A percentile compares a stretch with the other conserved stretches of the same genome.
These are phyloP conservation scores for Bungarus multicinctus DNA, from an alignment of 2,113 vertebrate genomes.

Conservation along the genomic window DNA sequence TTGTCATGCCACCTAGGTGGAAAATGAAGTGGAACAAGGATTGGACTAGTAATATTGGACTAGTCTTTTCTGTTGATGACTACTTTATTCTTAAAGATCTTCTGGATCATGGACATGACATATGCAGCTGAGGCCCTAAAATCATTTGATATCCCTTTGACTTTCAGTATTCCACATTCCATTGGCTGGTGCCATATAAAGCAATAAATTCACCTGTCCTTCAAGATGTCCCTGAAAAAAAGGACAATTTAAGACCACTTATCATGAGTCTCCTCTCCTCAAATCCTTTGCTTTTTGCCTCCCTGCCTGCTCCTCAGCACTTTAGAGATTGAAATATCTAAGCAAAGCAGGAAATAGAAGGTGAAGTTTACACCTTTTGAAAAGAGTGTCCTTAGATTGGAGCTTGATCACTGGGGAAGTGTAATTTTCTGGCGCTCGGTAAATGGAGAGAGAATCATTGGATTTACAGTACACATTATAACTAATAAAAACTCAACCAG, in stretches of 20 bases:
- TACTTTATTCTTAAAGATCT: constrained; percentile 64
- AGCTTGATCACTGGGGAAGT: constrained; percentile 43
- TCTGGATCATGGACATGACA: constrained; percentile 62
- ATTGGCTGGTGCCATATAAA: not conserved
- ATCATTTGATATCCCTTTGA: constrained; percentile 49
- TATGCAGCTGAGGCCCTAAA: constrained; percentile 60
- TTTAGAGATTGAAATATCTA: constrained; percentile 20
- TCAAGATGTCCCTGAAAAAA: constrained; percentile 1
- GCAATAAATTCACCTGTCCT: constrained; percentile 2
- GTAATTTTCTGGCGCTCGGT: constrained; percentile 18
- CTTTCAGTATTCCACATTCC: constrained; percentile 57
- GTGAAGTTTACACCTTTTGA: constrained; percentile 33
- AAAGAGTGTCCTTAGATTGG: constrained; percentile 36
- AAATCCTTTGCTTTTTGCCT: not conserved
- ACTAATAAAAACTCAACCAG: not conserved
- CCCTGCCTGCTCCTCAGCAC: not conserved
- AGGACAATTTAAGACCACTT: not conserved
- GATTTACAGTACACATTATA: not conserved
- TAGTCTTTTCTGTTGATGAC: constrained; percentile 56
- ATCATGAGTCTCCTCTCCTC: not conserved
- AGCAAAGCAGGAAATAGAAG: constrained; percentile 38
- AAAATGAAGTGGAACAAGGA: constrained; percentile 68
- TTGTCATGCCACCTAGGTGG: constrained; percentile 71
- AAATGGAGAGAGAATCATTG: not conserved
- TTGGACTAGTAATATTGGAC: constrained; percentile 63